phyloP scores from a whole-genome alignment of 2,797 vertebrate genomes.

The Danio tinwini region DNA sequence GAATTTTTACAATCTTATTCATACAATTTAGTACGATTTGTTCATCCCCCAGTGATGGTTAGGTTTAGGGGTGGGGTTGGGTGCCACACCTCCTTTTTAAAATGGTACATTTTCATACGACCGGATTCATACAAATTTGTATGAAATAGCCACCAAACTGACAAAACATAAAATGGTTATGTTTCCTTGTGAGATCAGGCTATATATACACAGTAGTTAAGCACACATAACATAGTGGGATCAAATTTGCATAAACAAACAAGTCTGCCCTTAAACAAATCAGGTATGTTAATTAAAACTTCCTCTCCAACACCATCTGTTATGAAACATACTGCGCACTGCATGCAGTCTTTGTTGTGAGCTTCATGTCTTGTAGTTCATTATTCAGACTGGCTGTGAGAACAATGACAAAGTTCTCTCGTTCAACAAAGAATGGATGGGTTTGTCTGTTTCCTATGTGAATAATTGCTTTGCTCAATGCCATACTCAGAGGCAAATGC shows the following conservation, averaged over 20 bases:
- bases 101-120: too few species aligned
- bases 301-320: not conserved
- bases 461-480: slow-evolving; percentile 35
- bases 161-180: too few species aligned
- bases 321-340: not conserved
- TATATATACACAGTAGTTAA: not conserved
- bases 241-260: slow-evolving; percentile 10
- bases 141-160: too few species aligned
- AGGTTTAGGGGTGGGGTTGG: too few species aligned
- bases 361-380: not conserved
- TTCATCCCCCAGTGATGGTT: too few species aligned
- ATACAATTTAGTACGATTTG: too few species aligned
- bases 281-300: not conserved
- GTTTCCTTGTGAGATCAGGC: too few species aligned
- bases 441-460: slow-evolving; percentile 29
- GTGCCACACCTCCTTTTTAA: too few species aligned
- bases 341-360: not conserved
- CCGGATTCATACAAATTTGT: too few species aligned
- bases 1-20: too few species aligned
- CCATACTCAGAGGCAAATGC: slow-evolving; percentile 1
- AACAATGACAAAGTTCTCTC: slow-evolving; percentile 10
- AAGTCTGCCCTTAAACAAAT: not conserved
- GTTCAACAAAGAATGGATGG: slow-evolving; percentile 18
- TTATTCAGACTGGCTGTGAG: not conserved
- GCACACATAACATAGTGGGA: not conserved